phyloP scores from a whole-genome alignment of 1,140 invertebrate genomes.

The Psix sp. region DNA sequence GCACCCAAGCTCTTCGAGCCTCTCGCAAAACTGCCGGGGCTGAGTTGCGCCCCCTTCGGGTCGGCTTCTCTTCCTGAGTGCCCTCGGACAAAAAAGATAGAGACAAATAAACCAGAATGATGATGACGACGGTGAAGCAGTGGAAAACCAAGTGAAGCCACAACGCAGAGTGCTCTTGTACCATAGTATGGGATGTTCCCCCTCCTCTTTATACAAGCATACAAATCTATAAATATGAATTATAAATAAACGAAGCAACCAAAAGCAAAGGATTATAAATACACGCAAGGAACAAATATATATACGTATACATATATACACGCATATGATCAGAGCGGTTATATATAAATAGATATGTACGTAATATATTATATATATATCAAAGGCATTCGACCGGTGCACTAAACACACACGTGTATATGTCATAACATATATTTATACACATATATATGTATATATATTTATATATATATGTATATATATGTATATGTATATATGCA shows the following conservation, averaged over 20 bases:
- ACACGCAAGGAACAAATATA: constrained; percentile 63
- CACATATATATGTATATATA: constrained; percentile 2
- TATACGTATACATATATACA: constrained; percentile 12
- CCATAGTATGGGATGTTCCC: constrained; percentile 2
- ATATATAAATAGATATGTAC: constrained; percentile 10
- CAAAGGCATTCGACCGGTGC: neutral
- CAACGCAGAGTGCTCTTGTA: constrained; percentile 18
- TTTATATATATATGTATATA: constrained; percentile 4
- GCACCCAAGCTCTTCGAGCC: constrained; percentile 21
- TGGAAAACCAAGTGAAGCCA: constrained; percentile 25
- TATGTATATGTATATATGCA: constrained; percentile 6
- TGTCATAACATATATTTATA: constrained; percentile 11
- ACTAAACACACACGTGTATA: constrained; percentile 10
- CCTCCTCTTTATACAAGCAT: constrained; percentile 39
- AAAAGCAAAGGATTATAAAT: constrained; percentile 69
- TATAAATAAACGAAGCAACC: constrained; percentile 67
- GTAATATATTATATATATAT: constrained; percentile 9
- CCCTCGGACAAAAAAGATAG: constrained; percentile 1
- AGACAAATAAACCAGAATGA: neutral
- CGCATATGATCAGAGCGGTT: neutral
- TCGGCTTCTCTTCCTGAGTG: constrained; percentile 13
- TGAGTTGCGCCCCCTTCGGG: constrained; percentile 13
- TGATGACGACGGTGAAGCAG: neutral
- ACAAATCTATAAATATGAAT: constrained; percentile 69
- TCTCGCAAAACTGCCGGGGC: constrained; percentile 41